phyloP scores from a whole-genome alignment of 2,113 vertebrate species.

The Engystomops pustulosus region DNA sequence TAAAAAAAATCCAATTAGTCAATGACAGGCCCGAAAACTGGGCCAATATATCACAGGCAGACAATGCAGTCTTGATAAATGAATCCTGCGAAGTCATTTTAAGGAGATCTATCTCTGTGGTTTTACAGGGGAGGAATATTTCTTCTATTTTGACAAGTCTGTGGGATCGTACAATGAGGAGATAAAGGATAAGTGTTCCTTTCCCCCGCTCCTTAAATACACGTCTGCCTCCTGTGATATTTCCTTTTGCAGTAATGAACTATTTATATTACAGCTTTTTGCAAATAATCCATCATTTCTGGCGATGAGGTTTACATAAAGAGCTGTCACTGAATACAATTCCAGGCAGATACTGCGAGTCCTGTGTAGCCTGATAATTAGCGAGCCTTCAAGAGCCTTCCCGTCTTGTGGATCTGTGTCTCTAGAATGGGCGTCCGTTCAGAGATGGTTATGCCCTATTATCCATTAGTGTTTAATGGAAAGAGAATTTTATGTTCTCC shows the following conservation, averaged over 20 bases:
- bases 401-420: constrained; percentile 3
- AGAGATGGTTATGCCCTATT: neutral
- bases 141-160: constrained; percentile 25
- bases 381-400: neutral
- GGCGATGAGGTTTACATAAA: neutral
- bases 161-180: constrained; percentile 12
- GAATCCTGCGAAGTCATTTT: constrained; percentile 23
- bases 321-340: constrained; percentile 12
- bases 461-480: constrained; percentile 29
- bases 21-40: neutral
- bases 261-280: constrained; percentile 36
- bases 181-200: constrained; percentile 6
- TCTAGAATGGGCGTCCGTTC: neutral
- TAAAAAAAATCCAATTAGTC: neutral
- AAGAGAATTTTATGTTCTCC: neutral
- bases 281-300: constrained; percentile 31
- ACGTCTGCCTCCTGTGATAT: neutral
- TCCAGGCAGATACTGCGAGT: constrained; percentile 9
- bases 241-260: constrained; percentile 11
- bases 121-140: constrained; percentile 3
- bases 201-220: neutral
- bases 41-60: neutral
- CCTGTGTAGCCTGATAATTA: constrained; percentile 11
- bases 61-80: constrained; percentile 38
- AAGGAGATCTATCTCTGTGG: neutral